These are phyloP conservation scores for Noctua janthina DNA, from an alignment of 2,888 invertebrate species.

Conservation along the genomic window DNA sequence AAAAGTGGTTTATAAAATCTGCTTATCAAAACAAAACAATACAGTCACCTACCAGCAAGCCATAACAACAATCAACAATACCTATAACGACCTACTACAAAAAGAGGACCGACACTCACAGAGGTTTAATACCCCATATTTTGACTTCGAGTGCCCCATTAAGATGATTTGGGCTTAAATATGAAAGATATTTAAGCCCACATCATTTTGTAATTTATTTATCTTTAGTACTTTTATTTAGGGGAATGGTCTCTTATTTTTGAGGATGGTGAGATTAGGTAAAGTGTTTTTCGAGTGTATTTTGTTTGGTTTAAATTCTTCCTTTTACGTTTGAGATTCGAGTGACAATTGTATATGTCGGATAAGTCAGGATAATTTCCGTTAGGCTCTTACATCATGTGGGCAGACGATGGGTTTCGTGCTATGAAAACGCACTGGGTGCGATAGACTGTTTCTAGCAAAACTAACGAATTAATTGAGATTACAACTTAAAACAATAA, in stretches of 20 bases:
- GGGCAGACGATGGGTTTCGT: no score
- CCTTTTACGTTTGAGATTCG: no score
- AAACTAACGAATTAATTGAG: no score
- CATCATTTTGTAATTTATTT: slow-evolving; percentile 35
- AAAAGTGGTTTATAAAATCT: no score
- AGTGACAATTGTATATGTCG: neutral
- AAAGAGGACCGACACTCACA: slow-evolving; percentile 22
- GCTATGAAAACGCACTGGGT: no score
- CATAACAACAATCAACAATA: slow-evolving; percentile 35
- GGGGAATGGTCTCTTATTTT: neutral
- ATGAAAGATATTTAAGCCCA: neutral
- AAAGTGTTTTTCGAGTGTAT: slow-evolving; percentile 1
- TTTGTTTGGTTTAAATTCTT: neutral
- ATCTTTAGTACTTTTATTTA: slow-evolving; percentile 14
- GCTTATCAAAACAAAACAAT: slow-evolving; percentile 21
- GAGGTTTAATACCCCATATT: slow-evolving; percentile 50
- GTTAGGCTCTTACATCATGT: no score
- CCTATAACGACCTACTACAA: slow-evolving; percentile 44
- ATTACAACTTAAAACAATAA: no score
- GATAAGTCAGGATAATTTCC: no score
- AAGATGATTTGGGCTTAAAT: slow-evolving; percentile 36
- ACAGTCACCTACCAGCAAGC: slow-evolving; percentile 6
- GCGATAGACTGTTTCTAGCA: no score
- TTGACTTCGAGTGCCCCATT: slow-evolving; percentile 52
- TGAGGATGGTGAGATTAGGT: neutral